Base-by-base conservation (phyloP, 2,113 vertebrate genomes). In the Benitochromis conjunctus region DNA sequence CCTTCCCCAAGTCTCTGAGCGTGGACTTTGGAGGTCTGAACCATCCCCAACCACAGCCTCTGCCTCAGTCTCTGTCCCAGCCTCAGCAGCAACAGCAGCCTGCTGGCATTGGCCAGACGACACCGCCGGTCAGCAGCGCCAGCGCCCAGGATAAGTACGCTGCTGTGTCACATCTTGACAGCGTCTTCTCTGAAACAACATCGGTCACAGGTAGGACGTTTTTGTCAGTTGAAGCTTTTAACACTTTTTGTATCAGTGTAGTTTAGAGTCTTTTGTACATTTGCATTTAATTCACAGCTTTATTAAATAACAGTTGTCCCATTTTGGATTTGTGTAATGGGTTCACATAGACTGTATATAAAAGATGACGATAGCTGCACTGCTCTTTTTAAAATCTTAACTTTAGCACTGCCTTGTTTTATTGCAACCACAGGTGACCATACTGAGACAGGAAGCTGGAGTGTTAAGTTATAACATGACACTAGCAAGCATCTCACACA, bases 1-100 rank as follows among this genome's bases (percentile, higher is more conserved):
- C 94, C 85, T 96, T 97, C 82, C 96, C 96, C 66, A 97, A 97
- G 89, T 97, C 97, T 21, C 87, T 96, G 81, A 97, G 97, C 77
- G 94, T 97, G 80, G 96, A 97, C 91, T 97, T 97, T 4, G 96
- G 97, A 16, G 96, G 96, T 34, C 90, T 96, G 80, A 91, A 48
- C 79, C 95, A 95, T 16, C 87, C 92, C 7, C 93, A 88, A 11
- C 43, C 56, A 14, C 92, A 87, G 79, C 11, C 83, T 16, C 85
- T 87, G 87, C 90, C 92, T 26, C 94, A 94, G 51, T 90, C 92
- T 58, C 83, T 90, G 85, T 90, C 89, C 79, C 91, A 92, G 86
- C 90, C 77, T 16, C 91, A 91, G 34, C 80, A 76, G 43, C 69
- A 76, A 21, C 57, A 51, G 26, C 91, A 92, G 85, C 90, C 62